These are phyloP conservation scores for Microtus oregoni DNA, from an alignment of 2,113 vertebrate genomes.

Conservation along the genomic window DNA sequence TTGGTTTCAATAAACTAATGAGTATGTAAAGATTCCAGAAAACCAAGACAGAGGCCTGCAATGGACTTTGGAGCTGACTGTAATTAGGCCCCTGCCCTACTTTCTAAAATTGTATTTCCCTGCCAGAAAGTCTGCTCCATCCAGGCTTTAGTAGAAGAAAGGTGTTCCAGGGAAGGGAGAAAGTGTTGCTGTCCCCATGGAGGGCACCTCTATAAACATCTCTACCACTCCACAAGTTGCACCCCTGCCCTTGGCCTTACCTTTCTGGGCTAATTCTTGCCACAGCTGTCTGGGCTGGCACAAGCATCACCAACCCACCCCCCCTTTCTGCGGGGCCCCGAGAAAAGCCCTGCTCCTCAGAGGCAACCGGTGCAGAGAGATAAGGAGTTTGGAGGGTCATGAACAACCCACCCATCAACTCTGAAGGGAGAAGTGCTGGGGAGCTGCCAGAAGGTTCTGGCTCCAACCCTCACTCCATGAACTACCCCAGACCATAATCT, in stretches of 20 bases:
- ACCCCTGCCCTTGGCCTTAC: slow-evolving; percentile 10
- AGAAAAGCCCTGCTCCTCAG: slow-evolving; percentile 30
- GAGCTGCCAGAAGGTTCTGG: background rate
- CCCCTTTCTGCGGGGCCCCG: background rate
- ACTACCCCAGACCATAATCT: background rate
- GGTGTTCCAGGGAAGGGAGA: background rate
- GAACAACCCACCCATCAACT: background rate
- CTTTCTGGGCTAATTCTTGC: slow-evolving; percentile 51
- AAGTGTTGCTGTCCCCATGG: background rate
- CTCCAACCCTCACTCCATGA: background rate
- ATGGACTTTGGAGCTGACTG: slow-evolving; percentile 57
- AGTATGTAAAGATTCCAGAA: background rate
- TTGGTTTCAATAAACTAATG: slow-evolving; percentile 26
- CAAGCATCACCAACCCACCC: background rate
- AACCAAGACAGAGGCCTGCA: background rate
- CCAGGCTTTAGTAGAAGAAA: slow-evolving; percentile 35
- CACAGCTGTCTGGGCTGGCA: slow-evolving; percentile 55
- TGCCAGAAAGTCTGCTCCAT: slow-evolving; percentile 35
- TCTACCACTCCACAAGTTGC: background rate
- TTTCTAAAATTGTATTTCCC: slow-evolving; percentile 70
- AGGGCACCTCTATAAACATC: slow-evolving; percentile 36
- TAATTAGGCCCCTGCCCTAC: slow-evolving; percentile 74
- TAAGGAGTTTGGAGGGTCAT: background rate
- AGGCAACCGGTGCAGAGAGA: slow-evolving; percentile 73
- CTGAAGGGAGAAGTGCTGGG: background rate